A percentile compares a stretch with the other conserved stretches of the same genome.
These are phyloP conservation scores for Amyelois transitella DNA, from an alignment of 1,140 invertebrate genomes.

Conservation along the genomic window DNA sequence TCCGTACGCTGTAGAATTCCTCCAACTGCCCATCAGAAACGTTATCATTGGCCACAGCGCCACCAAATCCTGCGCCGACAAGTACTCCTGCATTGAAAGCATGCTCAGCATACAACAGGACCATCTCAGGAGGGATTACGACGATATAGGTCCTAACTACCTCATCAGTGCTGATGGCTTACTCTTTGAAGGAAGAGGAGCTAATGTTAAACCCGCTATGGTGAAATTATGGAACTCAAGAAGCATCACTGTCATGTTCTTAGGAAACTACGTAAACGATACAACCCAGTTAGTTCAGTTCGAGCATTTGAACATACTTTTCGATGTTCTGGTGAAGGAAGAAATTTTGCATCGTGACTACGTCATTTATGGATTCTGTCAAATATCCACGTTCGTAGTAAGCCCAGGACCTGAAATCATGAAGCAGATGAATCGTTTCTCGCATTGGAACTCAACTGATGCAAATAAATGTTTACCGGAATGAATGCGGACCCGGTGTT, in stretches of 20 bases:
- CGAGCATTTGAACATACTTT: slow-evolving; percentile 35
- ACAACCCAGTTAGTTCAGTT: slow-evolving; percentile 30
- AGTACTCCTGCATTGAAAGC: slow-evolving; percentile 35
- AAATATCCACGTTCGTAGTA: slow-evolving; percentile 28
- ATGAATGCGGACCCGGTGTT: background rate
- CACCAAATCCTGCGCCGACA: slow-evolving; percentile 32
- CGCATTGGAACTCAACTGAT: slow-evolving; percentile 40
- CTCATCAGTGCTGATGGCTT: slow-evolving; percentile 45
- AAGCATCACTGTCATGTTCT: slow-evolving; percentile 53
- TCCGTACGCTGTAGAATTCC: slow-evolving; percentile 25
- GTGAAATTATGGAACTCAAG: slow-evolving; percentile 33
- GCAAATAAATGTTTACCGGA: slow-evolving; percentile 18
- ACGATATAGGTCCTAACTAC: slow-evolving; percentile 57
- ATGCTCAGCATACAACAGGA: slow-evolving; percentile 43
- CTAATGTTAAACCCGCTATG: slow-evolving; percentile 46
- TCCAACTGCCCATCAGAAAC: slow-evolving; percentile 32
- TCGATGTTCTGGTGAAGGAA: slow-evolving; percentile 31
- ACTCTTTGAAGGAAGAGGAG: slow-evolving; percentile 60
- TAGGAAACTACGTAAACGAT: slow-evolving; percentile 44
- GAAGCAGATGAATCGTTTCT: slow-evolving; percentile 23
- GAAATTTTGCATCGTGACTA: slow-evolving; percentile 34
- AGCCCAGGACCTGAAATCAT: slow-evolving; percentile 43
- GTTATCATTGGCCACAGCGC: slow-evolving; percentile 55
- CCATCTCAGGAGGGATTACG: slow-evolving; percentile 30
- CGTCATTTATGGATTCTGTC: slow-evolving; percentile 42